Conservation (phyloP, 2,113 vertebrate genomes). For the Scytalopus superciliaris region DNA sequence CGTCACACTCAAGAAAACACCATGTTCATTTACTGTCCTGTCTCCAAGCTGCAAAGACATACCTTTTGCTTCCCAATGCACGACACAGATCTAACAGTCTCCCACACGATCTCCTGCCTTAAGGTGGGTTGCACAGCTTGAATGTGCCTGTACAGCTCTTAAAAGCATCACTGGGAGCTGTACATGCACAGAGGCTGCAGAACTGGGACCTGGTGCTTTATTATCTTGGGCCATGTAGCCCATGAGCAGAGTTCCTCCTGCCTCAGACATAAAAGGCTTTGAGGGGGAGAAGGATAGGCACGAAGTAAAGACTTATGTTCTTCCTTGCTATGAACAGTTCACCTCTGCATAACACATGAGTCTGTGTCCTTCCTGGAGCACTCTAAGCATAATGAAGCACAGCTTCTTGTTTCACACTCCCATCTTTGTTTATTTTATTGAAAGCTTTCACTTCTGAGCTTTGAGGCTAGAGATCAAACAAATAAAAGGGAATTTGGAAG, state of each 20-base stretch:
- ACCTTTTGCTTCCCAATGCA: background rate
- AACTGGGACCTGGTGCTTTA: background rate
- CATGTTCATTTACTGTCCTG: background rate
- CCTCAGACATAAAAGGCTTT: background rate
- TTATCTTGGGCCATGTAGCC: rapidly evolving
- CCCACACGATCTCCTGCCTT: background rate
- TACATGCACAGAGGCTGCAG: background rate
- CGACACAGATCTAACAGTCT: background rate
- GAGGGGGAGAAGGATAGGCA: background rate
- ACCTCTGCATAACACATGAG: background rate
- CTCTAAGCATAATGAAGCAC: background rate
- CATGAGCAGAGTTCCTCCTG: background rate
- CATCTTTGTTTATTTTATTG: constrained; percentile 56
- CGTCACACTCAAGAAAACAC: rapidly evolving
- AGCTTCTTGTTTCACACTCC: constrained; percentile 27
- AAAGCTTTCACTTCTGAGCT: constrained; percentile 39
- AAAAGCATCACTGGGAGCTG: background rate
- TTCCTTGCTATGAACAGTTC: background rate
- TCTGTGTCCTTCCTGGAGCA: background rate
- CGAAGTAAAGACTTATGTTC: background rate
- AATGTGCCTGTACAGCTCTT: background rate
- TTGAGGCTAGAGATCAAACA: constrained; percentile 56
- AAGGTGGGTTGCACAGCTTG: background rate
- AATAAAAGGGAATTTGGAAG: constrained; percentile 44
- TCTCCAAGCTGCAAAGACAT: background rate